Conservation (phyloP, 2,113 vertebrate species). For the Andinoacara biseriatus region DNA sequence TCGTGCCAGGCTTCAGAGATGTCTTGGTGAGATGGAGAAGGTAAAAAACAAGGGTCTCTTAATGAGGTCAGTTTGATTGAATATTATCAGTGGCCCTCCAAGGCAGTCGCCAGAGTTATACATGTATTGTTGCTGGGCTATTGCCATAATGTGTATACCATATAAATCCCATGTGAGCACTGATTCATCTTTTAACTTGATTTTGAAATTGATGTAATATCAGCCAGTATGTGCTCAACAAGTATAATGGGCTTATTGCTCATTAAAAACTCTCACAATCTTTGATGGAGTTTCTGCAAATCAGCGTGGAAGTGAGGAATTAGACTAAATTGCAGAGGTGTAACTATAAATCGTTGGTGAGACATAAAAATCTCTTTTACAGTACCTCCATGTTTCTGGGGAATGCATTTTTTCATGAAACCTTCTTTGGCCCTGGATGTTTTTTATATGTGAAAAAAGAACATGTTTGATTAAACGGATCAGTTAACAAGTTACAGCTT, state of each 20-base stretch:
- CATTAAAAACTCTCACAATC: conserved; percentile 27
- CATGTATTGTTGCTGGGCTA: conserved; percentile 45
- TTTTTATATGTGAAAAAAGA: neutral
- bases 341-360: neutral
- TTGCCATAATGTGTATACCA: conserved; percentile 12
- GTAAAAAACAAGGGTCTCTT: conserved; percentile 65
- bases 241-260: conserved; percentile 14
- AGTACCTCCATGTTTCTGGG: neutral
- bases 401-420: neutral
- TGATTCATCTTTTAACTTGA: conserved; percentile 35
- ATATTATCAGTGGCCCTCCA: conserved; percentile 62
- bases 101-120: conserved; percentile 55
- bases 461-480: neutral
- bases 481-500: neutral
- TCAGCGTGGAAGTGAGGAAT: conserved; percentile 4
- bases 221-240: neutral
- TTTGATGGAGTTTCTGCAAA: conserved; percentile 3
- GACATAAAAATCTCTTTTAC: neutral
- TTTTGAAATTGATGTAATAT: conserved; percentile 43
- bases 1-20: conserved; percentile 19
- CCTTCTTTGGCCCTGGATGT: neutral
- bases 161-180: conserved; percentile 10
- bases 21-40: conserved; percentile 47
- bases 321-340: neutral
- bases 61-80: conserved; percentile 76